phyloP scores from a whole-genome alignment of 2,888 invertebrate species.

The Thumatha senex region DNA sequence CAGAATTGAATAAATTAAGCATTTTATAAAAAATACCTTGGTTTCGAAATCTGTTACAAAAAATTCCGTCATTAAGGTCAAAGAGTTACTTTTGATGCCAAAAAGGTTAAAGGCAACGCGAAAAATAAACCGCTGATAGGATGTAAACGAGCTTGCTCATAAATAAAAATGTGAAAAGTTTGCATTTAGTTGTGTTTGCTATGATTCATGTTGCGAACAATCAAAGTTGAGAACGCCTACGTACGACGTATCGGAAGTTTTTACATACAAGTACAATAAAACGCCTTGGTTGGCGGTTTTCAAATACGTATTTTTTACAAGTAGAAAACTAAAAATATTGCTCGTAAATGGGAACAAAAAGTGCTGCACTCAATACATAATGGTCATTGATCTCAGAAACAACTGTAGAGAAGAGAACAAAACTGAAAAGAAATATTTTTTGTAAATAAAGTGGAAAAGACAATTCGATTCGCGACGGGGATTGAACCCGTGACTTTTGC shows the following conservation, averaged over 20 bases:
- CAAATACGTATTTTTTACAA: not conserved
- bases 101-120: constrained; percentile 37
- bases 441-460: no score
- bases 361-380: no score
- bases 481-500: no score
- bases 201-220: constrained; percentile 69
- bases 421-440: no score
- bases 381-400: no score
- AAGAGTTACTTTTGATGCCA: constrained; percentile 33
- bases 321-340: no score
- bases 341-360: no score
- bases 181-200: constrained; percentile 49
- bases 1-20: no score
- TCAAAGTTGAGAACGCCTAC: constrained; percentile 52
- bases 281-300: constrained; percentile 1
- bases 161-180: constrained; percentile 68
- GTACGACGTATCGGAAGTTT: constrained; percentile 31
- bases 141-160: constrained; percentile 63
- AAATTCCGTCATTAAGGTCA: constrained; percentile 27
- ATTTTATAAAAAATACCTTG: constrained; percentile 12
- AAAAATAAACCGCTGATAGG: constrained; percentile 51
- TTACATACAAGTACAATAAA: not conserved
- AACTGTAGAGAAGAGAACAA: no score
- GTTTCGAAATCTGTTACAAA: constrained; percentile 30
- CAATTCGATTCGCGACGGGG: no score